Evolutionary conservation across 2,113 vertebrate species (phyloP).

Genomic region (Spilogale gracilis): DNA sequence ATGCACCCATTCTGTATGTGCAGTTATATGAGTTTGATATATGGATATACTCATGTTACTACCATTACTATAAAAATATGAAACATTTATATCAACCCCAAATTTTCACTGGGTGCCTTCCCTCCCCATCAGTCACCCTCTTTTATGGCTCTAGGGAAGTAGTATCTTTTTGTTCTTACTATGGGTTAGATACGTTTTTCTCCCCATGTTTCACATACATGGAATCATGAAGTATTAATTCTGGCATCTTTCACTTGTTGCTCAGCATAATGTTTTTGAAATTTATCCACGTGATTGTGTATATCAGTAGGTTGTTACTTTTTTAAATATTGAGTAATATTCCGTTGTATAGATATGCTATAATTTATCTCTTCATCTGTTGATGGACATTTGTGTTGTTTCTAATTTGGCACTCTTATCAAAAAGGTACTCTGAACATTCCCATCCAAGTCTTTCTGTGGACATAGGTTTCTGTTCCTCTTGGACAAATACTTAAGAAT

Average conservation of each 20-base stretch:
- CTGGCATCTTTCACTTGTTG: background rate
- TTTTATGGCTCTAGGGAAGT: background rate
- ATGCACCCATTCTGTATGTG: background rate
- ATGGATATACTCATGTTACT: constrained; percentile 19
- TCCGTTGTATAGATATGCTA: background rate
- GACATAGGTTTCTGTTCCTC: background rate
- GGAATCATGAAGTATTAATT: background rate
- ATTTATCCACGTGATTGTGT: background rate
- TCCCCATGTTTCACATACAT: background rate
- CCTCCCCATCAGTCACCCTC: background rate
- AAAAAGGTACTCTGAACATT: background rate
- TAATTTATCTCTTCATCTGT: background rate
- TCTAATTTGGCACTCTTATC: background rate
- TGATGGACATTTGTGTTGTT: background rate
- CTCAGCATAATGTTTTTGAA: background rate
- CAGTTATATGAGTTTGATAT: constrained; percentile 39
- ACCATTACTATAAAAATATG: background rate
- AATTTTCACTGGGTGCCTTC: background rate
- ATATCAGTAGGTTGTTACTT: background rate
- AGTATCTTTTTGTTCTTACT: background rate
- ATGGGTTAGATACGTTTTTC: background rate
- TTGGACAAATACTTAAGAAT: background rate
- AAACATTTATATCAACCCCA: background rate
- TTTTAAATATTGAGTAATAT: background rate
- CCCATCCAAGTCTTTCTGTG: background rate